Base-by-base conservation (phyloP, 2,113 vertebrate species). In the Excalfactoria chinensis region DNA sequence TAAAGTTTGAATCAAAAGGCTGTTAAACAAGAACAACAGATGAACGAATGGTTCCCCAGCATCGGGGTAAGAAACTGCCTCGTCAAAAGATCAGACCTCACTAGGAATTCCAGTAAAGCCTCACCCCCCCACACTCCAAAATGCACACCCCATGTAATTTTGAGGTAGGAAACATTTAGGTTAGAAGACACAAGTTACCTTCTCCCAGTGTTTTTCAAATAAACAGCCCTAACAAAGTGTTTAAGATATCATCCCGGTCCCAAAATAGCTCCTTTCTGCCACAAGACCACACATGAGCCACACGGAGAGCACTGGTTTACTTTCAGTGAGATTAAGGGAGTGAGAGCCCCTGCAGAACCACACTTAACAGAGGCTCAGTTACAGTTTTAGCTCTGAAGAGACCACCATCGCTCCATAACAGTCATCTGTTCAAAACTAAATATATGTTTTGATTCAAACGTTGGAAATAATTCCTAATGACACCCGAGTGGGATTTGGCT, bases 351-450 rank as follows among this genome's bases (percentile, higher is more conserved):
- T 59, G 78, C 56, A 90, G 30, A 89, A 68, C 35, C 68, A 66
- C 63, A 26, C 63, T 86, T 67, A 53, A 93, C 69, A 91, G 90
- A 62, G 95, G 75, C 70, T 78, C 91, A 88, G 84, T 93, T 74
- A 95, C 75, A 92, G 32, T 44, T 68, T 62, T 5, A 89, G 71
- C 85, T 89, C 76, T 87, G 90, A 34, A 66, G 63, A 86, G 93
- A 91, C 94, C 95, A 95, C 86, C 91, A 72, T 11, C 8, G 5
- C 72, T 87, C 85, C 83, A 23, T 43, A 96, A 90, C 35, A 89
- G 73, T 70, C 95, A 94, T 69, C 86, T 95, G 85, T 93, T 94
- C 92, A 87, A 55, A 90, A 82, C 92, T 70, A 66, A 89, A 90
- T 19, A 43, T 23, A 48, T 23, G 70, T 84, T 90, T 83, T 68